phyloP scores from a whole-genome alignment of 1,140 invertebrate species.

The Formica selysi region DNA sequence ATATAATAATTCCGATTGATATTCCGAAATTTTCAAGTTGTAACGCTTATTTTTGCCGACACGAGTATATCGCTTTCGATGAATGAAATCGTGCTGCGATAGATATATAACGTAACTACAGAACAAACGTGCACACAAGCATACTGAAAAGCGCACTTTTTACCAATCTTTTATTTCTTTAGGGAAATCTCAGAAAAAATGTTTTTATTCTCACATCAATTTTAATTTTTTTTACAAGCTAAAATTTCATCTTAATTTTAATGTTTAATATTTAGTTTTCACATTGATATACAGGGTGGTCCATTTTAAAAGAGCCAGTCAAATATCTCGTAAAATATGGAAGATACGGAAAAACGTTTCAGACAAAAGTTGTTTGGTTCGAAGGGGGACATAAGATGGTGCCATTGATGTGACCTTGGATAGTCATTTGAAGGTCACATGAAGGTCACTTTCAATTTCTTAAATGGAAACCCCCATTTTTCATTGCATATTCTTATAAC shows the following conservation, averaged over 20 bases:
- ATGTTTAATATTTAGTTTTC: background rate
- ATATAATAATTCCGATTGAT: background rate
- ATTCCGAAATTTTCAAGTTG: slow-evolving; percentile 5
- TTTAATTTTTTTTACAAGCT: background rate
- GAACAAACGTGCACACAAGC: background rate
- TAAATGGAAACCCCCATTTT: no score
- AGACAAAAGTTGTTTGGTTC: no score
- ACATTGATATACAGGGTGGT: no score
- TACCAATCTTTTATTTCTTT: background rate
- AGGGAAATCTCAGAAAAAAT: background rate
- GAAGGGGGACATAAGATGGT: no score
- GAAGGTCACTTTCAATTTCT: no score
- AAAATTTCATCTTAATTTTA: background rate
- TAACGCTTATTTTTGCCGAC: background rate
- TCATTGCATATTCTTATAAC: no score
- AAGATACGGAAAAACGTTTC: no score
- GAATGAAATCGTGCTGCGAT: background rate
- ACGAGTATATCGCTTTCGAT: background rate
- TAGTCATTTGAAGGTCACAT: no score
- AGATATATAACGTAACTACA: background rate
- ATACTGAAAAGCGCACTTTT: background rate
- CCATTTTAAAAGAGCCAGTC: no score
- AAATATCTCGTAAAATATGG: no score
- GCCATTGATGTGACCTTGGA: no score
- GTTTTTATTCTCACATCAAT: background rate